Evolutionary conservation across 2,113 vertebrate species (phyloP), one percentile per base, ranked within the genome.

Genomic region (Xiphorhynchus elegans): DNA sequence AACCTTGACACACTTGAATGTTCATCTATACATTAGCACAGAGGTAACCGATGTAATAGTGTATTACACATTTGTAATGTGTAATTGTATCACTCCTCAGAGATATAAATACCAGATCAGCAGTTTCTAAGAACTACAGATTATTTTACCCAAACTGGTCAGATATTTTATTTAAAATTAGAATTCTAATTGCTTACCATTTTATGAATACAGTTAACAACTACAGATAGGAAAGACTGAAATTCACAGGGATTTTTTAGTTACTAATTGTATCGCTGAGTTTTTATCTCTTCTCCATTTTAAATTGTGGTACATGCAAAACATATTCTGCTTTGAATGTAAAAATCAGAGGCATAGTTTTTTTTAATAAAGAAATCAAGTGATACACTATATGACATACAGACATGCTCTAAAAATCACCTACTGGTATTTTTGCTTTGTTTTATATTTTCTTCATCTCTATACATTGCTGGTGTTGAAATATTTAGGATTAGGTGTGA

Each of bases 221-320:
- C 55, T 69, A 84, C 75, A 95, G 79, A 84, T 84, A 42, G 52
- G 58, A 94, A 89, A 95, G 58, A 96, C 1, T 77, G 76, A 75
- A 62, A 95, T 72, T 81, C 76, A 75, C 28, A 62, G 21, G 2
- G n/a, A 2, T 73, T 94, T 64, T 95, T 72, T 80, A 80, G 87
- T 84, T 94, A 68, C 70, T 96, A 94, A 96, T 97, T 93, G 58
- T 62, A 75, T 55, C 79, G 93, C 78, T 55, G 84, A 95, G 74
- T 97, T 96, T 90, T 82, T 87, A 84, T 95, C 46, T 90, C 53
- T 95, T 96, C 73, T 79, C 72, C 58, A 93, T 94, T 96, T 95
- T 96, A 94, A 53, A 91, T 77, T 46, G 37, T 55, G 49, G 53
- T 77, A 92, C 23, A 83, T 44, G 82, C 52, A 91, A 90, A 97